phyloP scores from a whole-genome alignment of 2,888 invertebrate genomes.

The Physocephala rufipes region DNA sequence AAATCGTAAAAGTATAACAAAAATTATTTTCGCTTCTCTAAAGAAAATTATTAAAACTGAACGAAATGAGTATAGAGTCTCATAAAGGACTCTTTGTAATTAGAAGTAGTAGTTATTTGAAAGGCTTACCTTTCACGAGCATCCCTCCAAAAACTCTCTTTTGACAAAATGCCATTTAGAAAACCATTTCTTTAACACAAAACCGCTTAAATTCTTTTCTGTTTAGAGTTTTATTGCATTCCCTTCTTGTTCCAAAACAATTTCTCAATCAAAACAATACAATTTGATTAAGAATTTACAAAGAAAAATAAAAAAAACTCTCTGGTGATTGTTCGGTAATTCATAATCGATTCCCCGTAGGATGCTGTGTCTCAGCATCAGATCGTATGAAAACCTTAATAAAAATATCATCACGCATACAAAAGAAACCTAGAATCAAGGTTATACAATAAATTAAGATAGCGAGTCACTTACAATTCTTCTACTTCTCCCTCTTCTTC shows the following conservation, averaged over 20 bases:
- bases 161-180: too few species aligned
- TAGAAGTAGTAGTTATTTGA: too few species aligned
- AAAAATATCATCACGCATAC: conserved; percentile 27
- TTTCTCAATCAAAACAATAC: conserved; percentile 24
- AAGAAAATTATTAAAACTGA: too few species aligned
- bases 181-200: too few species aligned
- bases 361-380: conserved; percentile 24
- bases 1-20: too few species aligned
- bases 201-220: too few species aligned
- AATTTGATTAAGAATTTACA: neutral
- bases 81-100: too few species aligned
- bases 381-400: conserved; percentile 6
- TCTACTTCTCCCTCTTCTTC: conserved; percentile 4
- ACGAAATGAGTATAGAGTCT: too few species aligned
- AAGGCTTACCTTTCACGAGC: too few species aligned
- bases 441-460: conserved; percentile 5
- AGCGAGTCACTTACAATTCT: neutral
- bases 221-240: conserved; percentile 13
- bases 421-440: conserved; percentile 10
- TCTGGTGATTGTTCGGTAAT: neutral
- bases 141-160: too few species aligned
- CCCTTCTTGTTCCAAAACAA: conserved; percentile 25
- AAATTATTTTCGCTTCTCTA: too few species aligned
- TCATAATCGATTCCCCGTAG: conserved; percentile 29
- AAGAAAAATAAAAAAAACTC: neutral